These are phyloP conservation scores for Trichonephila inaurata DNA, from an alignment of 1,140 invertebrate species.

Conservation along the genomic window DNA sequence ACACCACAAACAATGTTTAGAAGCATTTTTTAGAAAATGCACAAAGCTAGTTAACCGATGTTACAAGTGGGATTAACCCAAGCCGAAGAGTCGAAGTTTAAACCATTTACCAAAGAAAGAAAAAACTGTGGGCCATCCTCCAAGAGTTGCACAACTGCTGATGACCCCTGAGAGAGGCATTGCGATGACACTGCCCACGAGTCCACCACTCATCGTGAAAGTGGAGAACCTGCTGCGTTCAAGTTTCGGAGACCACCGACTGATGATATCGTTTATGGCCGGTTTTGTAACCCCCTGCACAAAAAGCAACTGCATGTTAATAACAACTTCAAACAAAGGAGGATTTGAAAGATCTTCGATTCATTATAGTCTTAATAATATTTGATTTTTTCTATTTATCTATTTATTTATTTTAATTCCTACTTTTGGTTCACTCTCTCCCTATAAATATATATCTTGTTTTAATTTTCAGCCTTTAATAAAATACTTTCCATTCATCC, in stretches of 20 bases:
- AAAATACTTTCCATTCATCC: too few relatives aligned
- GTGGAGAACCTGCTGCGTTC: constrained; percentile 98
- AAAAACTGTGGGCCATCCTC: constrained; percentile 94
- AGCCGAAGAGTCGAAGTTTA: neutral
- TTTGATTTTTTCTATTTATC: too few relatives aligned
- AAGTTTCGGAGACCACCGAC: constrained; percentile 98
- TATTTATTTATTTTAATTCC: too few relatives aligned
- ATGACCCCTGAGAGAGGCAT: constrained; percentile 88
- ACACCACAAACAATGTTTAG: too few relatives aligned
- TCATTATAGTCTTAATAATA: too few relatives aligned
- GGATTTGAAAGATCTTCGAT: neutral
- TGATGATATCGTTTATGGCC: constrained; percentile 99
- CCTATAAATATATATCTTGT: too few relatives aligned
- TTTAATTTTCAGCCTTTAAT: too few relatives aligned
- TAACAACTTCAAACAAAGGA: neutral
- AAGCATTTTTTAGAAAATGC: too few relatives aligned
- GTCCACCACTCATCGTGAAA: constrained; percentile 88
- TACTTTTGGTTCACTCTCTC: too few relatives aligned
- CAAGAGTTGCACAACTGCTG: constrained; percentile 82
- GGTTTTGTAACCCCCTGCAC: constrained; percentile 98
- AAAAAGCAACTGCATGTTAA: too few relatives aligned
- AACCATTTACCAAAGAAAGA: constrained; percentile 88
- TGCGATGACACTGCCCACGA: constrained; percentile 89
- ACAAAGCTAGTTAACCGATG: too few relatives aligned
- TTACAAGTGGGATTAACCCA: too few relatives aligned